phyloP scores from a whole-genome alignment of 2,797 vertebrate genomes.

The Pitangus sulphuratus region DNA sequence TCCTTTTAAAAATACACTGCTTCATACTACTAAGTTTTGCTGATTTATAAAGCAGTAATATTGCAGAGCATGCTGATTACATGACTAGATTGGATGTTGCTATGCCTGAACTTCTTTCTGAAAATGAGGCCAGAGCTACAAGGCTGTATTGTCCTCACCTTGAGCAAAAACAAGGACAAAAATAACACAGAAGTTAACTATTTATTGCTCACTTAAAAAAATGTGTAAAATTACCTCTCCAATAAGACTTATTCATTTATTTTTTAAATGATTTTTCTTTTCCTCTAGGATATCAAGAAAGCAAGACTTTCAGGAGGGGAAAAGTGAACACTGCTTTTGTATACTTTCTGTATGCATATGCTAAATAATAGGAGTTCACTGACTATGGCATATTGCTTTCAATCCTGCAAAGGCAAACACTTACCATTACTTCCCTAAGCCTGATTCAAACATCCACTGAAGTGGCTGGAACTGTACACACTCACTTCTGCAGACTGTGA shows the following conservation, averaged over 20 bases:
- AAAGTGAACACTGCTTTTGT: neutral
- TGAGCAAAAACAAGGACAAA: neutral
- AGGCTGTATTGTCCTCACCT: neutral
- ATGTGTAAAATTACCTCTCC: neutral
- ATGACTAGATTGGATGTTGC: neutral
- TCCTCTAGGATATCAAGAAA: neutral
- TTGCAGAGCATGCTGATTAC: slow-evolving; percentile 11
- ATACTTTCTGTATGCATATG: neutral
- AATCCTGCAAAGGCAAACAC: neutral
- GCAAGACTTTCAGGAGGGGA: neutral
- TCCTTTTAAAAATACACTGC: slow-evolving; percentile 41
- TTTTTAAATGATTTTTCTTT: neutral
- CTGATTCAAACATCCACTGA: neutral
- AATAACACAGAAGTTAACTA: neutral
- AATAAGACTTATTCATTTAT: neutral
- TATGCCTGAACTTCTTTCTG: neutral
- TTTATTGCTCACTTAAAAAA: neutral
- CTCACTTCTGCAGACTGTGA: neutral
- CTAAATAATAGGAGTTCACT: neutral
- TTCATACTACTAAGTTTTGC: slow-evolving; percentile 43
- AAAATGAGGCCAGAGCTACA: slow-evolving; percentile 23
- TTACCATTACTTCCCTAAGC: neutral
- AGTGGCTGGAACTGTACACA: neutral
- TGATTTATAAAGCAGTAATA: slow-evolving; percentile 51
- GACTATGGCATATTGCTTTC: neutral